Evolutionary conservation across 2,888 invertebrate species (phyloP).

Genomic region (Apocheima hispidaria): DNA sequence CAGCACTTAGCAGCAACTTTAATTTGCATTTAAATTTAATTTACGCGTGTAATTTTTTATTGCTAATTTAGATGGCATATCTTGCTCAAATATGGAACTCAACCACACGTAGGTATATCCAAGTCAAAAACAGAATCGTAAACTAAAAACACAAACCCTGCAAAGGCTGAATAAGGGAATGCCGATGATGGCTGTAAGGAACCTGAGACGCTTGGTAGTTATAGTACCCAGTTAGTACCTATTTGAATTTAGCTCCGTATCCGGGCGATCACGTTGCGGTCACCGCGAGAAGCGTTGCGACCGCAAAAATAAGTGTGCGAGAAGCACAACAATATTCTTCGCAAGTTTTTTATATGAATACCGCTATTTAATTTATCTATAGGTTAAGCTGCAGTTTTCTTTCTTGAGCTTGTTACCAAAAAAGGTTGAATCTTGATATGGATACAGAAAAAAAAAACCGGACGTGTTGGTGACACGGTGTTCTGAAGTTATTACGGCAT

Average conservation of each 20-base stretch:
- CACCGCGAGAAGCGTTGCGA: neutral
- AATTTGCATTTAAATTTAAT: neutral
- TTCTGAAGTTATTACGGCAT: conserved; percentile 14
- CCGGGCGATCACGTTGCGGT: neutral
- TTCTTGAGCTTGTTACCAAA: no score
- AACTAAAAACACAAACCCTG: neutral
- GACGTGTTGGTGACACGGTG: neutral
- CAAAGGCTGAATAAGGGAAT: no score
- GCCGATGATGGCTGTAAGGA: no score
- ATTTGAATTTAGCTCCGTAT: no score
- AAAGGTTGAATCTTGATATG: no score
- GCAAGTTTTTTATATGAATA: neutral
- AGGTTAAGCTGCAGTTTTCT: no score
- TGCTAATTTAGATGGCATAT: neutral
- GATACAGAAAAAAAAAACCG: no score
- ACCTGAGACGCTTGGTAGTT: no score
- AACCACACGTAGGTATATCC: neutral
- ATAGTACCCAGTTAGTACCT: no score
- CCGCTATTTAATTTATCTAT: no score
- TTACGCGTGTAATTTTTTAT: conserved; percentile 1
- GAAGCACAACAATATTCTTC: neutral
- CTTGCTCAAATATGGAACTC: neutral
- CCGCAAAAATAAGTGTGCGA: neutral
- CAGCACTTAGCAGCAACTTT: conserved; percentile 1
- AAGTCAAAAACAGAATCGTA: neutral